These are phyloP conservation scores for Aphyosemion australe DNA, from an alignment of 2,113 vertebrate species.

Conservation along the genomic window DNA sequence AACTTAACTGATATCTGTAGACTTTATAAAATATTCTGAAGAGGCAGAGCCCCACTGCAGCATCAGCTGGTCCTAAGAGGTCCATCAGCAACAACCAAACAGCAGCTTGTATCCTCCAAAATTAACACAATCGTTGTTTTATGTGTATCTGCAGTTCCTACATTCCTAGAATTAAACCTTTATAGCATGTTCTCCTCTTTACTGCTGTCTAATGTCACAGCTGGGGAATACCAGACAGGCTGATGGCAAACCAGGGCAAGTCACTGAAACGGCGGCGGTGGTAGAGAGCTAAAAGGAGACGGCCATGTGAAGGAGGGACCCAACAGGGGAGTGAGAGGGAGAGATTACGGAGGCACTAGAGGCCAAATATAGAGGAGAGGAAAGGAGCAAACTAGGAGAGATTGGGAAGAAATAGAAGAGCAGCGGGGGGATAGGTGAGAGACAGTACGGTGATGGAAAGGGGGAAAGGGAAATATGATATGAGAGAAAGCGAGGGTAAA, in stretches of 20 bases:
- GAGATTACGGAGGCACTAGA: constrained; percentile 18
- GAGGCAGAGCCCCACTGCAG: background rate
- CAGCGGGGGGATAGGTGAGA: constrained; percentile 33
- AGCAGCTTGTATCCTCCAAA: background rate
- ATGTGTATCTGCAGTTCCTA: no score
- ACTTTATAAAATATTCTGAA: background rate
- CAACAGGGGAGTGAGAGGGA: constrained; percentile 19
- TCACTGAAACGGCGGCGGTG: constrained; percentile 34
- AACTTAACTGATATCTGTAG: no score
- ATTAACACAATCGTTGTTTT: background rate
- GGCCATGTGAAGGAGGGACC: constrained; percentile 30
- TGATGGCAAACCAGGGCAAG: constrained; percentile 36
- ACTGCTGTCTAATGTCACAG: constrained; percentile 55
- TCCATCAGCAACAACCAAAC: background rate
- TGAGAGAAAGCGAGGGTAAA: constrained; percentile 10
- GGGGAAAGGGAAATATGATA: constrained; percentile 36
- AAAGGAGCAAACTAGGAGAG: constrained; percentile 25
- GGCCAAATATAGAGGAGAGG: constrained; percentile 22
- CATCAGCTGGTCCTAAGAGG: background rate
- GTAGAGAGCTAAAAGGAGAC: constrained; percentile 52
- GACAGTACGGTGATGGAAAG: constrained; percentile 34
- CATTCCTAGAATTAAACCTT: background rate
- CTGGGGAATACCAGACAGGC: constrained; percentile 61
- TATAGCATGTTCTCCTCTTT: background rate
- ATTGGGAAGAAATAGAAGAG: constrained; percentile 43